Base-by-base conservation (phyloP, 2,113 vertebrate species). In the Solea senegalensis region DNA sequence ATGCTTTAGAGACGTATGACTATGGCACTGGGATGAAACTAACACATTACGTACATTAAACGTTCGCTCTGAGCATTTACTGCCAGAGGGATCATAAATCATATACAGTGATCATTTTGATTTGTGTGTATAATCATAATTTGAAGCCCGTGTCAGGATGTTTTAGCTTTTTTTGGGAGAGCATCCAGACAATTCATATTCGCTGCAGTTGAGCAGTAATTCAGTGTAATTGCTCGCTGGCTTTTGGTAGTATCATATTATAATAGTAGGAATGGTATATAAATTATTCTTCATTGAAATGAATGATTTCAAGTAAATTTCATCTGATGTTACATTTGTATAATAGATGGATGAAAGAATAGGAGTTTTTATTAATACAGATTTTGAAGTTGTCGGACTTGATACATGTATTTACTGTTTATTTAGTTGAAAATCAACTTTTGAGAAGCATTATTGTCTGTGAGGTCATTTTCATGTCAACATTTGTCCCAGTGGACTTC, bases 161-260 rank as follows among this genome's bases (percentile, higher is more conserved):
- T 80, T 65, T 78, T 56, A 44, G 14, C 53, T 73, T 69, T 44
- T 73, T 61, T 54, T 64, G 40, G 43, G 7, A 15, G 50, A 68
- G 44, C 39, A 39, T 21, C 53, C 72, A 63, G 28, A 28, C 68
- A 45, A 3, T 8, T 51, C n/a, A 12, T 48, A 52, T 53, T 41
- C 21, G 51, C 34, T 34, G 34, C 34, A 34, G 15, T 45, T 44
- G 13, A 7, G 56, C 40, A 49, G 1, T 34, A 8, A 65, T 59
- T 59, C n/a, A 39, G 0, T 40, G 28, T 28, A 46, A 39, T 26
- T 2, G 1, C 43, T 69, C 1, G 13, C 1, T 62, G 21, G 28
- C 57, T 28, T 52, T 49, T 8, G 9, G 14, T 21, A 3, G 14
- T 11, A 14, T 51, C 48, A n/a, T 27, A 39, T 4, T 4, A 34